phyloP scores from a whole-genome alignment of 2,113 vertebrate genomes.

The Marmota monax region DNA sequence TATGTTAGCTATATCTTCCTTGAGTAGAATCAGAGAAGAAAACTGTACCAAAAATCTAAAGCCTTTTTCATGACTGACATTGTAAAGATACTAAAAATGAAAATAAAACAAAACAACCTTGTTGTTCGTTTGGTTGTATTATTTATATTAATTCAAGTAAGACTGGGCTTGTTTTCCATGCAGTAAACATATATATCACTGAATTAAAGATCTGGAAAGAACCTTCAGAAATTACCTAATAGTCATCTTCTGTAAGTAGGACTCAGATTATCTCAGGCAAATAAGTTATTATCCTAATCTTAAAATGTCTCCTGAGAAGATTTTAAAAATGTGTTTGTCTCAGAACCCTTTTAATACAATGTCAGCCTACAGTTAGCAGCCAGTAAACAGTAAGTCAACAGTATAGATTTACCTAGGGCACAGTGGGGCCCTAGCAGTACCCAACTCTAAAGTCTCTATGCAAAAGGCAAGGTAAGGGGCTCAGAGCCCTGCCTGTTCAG shows the following conservation, averaged over 20 bases:
- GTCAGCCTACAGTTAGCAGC: not conserved
- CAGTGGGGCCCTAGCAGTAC: not conserved
- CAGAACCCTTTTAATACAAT: conserved; percentile 22
- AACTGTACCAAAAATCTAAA: conserved; percentile 13
- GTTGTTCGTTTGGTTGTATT: not conserved
- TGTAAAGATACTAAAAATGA: conserved; percentile 24
- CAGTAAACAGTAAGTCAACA: not conserved
- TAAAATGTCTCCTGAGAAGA: conserved; percentile 47
- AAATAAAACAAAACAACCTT: not conserved
- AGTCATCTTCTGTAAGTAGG: conserved; percentile 14
- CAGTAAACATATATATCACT: conserved; percentile 17
- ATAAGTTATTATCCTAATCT: not conserved
- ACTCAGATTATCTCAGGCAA: conserved; percentile 5
- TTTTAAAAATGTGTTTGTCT: not conserved
- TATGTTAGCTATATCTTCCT: not conserved
- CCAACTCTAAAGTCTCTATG: not conserved
- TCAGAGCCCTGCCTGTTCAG: not conserved
- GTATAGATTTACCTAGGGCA: not conserved
- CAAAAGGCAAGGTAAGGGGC: not conserved
- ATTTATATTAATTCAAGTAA: conserved; percentile 28
- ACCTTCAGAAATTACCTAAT: not conserved
- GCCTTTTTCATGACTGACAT: not conserved
- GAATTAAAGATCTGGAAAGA: conserved; percentile 22
- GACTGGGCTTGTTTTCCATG: not conserved
- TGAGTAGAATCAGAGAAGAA: not conserved